Evolutionary conservation across 2,888 invertebrate species (phyloP).

Genomic region (Psococerastis gibbosa): DNA sequence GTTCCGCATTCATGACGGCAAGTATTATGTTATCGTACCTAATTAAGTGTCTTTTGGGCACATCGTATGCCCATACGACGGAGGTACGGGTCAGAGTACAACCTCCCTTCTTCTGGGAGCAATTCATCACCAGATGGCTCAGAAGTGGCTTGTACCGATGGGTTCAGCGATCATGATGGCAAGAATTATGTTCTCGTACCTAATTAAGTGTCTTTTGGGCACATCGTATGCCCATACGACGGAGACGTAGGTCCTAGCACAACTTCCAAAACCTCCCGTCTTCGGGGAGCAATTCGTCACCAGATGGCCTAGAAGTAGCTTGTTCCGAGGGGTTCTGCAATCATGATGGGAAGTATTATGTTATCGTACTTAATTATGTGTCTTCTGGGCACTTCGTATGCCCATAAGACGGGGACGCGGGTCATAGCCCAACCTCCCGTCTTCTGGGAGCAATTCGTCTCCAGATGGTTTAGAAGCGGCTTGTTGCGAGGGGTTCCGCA

Average conservation of each 20-base stretch:
- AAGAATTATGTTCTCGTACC: too few relatives aligned
- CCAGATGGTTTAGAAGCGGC: constrained; percentile 82
- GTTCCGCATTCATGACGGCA: constrained; percentile 57
- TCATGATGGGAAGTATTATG: constrained; percentile 36
- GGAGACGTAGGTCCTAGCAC: constrained; percentile 73
- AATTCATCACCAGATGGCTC: constrained; percentile 79
- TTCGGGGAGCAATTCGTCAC: constrained; percentile 64
- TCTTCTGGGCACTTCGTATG: too few relatives aligned
- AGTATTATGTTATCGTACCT: constrained; percentile 16
- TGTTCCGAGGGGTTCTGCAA: constrained; percentile 80
- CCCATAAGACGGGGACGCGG: constrained; percentile 84
- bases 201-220: too few relatives aligned
- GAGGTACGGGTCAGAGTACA: constrained; percentile 73
- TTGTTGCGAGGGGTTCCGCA: constrained; percentile 75
- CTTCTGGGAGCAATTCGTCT: constrained; percentile 63
- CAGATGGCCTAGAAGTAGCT: constrained; percentile 77
- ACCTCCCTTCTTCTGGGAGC: constrained; percentile 54
- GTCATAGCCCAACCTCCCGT: constrained; percentile 59
- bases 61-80: too few relatives aligned
- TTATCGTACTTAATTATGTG: too few relatives aligned
- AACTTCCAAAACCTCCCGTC: constrained; percentile 55
- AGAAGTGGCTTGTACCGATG: constrained; percentile 75
- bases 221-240: too few relatives aligned
- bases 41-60: neutral
- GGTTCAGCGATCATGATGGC: constrained; percentile 60